Evolutionary conservation across 2,888 invertebrate species (phyloP), one percentile per base, ranked within the genome.

Genomic region (Pteria penguin): DNA sequence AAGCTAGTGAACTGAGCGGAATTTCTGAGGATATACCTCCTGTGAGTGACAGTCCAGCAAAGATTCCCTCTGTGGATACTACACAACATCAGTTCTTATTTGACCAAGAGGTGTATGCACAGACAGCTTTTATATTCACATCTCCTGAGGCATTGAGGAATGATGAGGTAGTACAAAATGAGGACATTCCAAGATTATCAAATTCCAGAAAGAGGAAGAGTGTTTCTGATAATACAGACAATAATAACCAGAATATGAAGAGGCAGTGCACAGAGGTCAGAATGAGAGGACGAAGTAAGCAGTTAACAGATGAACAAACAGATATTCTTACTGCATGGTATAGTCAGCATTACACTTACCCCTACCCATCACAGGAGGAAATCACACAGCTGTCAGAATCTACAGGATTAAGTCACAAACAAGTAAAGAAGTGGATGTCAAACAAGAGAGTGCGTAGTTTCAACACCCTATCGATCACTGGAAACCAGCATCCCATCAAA

Each of bases 381-480:
- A 86, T 89, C 0, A 68, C 80, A 22, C 74, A 78, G 8, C 75
- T 90, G 11, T 80, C 85, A 0, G 60, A 74, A 4, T 54, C 70
- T 14, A 87, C 88, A 2, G 83, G 83, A 8, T 82, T 88, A 54
- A 87, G 84, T 0, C 71, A 66, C 4, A 78, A 81, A 5, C 90
- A 90, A 75, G 88, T 90, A 11, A 88, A 88, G 81, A 90, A 90
- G 75, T 90, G 90, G 90, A 86, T 90, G 87, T 88, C 89, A 27
- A 90, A 90, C 83, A 89, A 88, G 75, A 79, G 90, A 32, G 88
- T 89, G 1, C 82, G 90, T 1, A 87, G 87, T 29, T 88, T 79
- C 80, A 90, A 90, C 79, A 90, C 90, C 2, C 80, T 90, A 22
- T 88, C 89, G 27, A 89, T 88, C 82, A 89, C 87, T 24, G 88